Base-by-base conservation (phyloP, 2,797 vertebrate species). In the Falco novaeseelandiae region DNA sequence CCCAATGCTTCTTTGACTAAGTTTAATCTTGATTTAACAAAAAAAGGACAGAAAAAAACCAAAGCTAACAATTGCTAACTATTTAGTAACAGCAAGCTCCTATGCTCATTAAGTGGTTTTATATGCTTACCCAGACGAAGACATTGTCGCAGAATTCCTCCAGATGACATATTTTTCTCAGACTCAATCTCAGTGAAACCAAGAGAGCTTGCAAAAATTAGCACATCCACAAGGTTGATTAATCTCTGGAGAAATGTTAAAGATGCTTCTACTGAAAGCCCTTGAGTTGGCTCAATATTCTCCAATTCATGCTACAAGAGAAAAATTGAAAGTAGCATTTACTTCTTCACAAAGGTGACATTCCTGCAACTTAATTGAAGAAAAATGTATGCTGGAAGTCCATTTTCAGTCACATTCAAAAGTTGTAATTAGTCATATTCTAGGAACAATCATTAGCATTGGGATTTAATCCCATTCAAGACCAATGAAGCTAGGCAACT, bases 121-220 rank as follows among this genome's bases (percentile, higher is more conserved):
- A 83, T 49, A 88, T 87, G 65, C 98, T 98, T 95, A 99, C 99
- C 99, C 18, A 99, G 98, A 76, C 99, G 99, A 73, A 99, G 99
- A 98, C 99, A 99, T 66, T 99, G 99, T 29, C 99, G 98, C 58
- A 99, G 97, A 98, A 99, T 98, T 96, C 99, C 99, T 93, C 99
- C 99, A 27, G 99, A 99, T 9, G 99, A 99, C 99, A 99, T 99
- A 97, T 99, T 99, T 97, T 99, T 99, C 98, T 99, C 99, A 29
- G 99, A 99, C 96, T 99, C 99, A 82, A 99, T 99, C 98, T 99
- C 99, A 7, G 99, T 98, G 97, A 99, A 99, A 98, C 98, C 99
- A 82, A 99, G 99, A 42, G 99, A 99, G 97, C 99, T 99, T 97
- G 99, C 99, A 94, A 99, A 99, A 98, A 99, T 98, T 78, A 99